Evolutionary conservation across 2,113 vertebrate species (phyloP), one percentile per base, ranked within the genome.

Genomic region (Chloebia gouldiae): DNA sequence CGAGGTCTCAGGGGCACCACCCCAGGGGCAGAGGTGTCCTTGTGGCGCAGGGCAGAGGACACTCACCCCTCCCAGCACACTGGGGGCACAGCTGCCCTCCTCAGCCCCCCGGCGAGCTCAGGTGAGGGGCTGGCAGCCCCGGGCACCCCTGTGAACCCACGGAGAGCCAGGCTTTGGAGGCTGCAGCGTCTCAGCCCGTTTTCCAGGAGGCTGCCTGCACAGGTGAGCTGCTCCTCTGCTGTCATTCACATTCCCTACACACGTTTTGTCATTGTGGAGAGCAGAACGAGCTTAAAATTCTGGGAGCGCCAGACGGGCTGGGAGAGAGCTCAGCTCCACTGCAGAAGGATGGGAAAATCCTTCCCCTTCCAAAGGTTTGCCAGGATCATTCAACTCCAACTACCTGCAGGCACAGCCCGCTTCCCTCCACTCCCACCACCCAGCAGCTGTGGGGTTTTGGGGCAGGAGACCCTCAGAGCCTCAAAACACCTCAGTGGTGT

Each of bases 81-180:
- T 3, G 28, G 18, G 2, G 42, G 49, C n/a, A 66, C 35, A 1
- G 4, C 49, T 44, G 42, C 24, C 59, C 77, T 64, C 37, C 35
- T 51, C 23, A 2, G 65, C 37, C 0, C 39, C 45, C 22, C 0
- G 23, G 10, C 0, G 31, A 30, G 76, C 49, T 18, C 60, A 54
- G 49, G 49, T 44, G 76, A 65, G 76, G 47, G 49, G 60, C 50
- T 37, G 61, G 39, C 33, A 59, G 80, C 54, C 80, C 22, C 10
- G 0, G 18, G 2, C 37, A 30, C 4, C 76, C 6, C 71, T 7
- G 18, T 6, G 11, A 37, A 8, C 13, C 7, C 24, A 1, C 0
- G 13, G 13, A 2, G 42, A 53, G 44, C 22, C 18, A 3, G 35
- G 31, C n/a, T 44, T 20, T 13, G 60, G 25, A 19, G 47, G 51